phyloP scores from a whole-genome alignment of 2,113 vertebrate genomes.

The human region GRCh38 chr12:106798501-106799000 shows the following conservation, averaged over 20 bases:
- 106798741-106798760: not conserved
- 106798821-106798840: not conserved
- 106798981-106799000: not conserved
- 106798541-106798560: not conserved
- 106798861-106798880: not conserved
- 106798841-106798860: not conserved
- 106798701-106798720: slow-evolving; percentile 6
- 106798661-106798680: slow-evolving; percentile 1
- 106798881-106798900: slow-evolving; percentile 27
- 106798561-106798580: not conserved
- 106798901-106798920: slow-evolving; percentile 42
- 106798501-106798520: not conserved
- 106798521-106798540: not conserved
- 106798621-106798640: not conserved
- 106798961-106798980: slow-evolving; percentile 30
- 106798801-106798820: slow-evolving; percentile 22
- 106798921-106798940: not conserved
- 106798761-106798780: not conserved
- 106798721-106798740: not conserved
- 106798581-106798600: not conserved
- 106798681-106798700: not conserved
- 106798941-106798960: slow-evolving; percentile 47
- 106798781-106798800: not conserved
- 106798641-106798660: not conserved
- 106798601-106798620: not conserved